These are phyloP conservation scores for Amphipyra tragopoginis DNA, from an alignment of 2,888 invertebrate genomes.

Conservation along the genomic window DNA sequence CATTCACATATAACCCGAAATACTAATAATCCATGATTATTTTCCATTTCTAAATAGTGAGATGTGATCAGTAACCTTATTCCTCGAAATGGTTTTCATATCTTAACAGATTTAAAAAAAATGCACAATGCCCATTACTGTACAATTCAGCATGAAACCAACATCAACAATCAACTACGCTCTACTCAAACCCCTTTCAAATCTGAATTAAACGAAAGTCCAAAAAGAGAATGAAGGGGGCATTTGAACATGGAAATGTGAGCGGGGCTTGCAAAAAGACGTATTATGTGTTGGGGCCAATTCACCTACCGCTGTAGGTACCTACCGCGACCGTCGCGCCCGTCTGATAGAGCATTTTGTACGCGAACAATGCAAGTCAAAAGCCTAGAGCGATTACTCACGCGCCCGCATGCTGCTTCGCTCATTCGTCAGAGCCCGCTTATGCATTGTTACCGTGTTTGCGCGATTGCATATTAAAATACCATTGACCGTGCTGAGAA, in stretches of 20 bases:
- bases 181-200: conserved; percentile 10
- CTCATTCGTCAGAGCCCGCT: too few relatives aligned
- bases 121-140: too few relatives aligned
- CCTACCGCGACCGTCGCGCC: conserved; percentile 47
- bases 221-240: conserved; percentile 37
- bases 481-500: too few relatives aligned
- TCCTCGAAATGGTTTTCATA: too few relatives aligned
- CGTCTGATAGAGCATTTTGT: conserved; percentile 59
- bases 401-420: too few relatives aligned
- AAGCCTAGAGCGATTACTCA: conserved; percentile 3
- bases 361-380: conserved; percentile 34
- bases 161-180: conserved; percentile 15
- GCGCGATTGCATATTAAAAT: too few relatives aligned
- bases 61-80: too few relatives aligned
- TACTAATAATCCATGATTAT: too few relatives aligned
- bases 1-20: too few relatives aligned
- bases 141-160: conserved; percentile 13
- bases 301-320: conserved; percentile 57
- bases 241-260: conserved; percentile 55
- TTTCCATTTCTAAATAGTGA: too few relatives aligned
- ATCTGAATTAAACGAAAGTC: conserved; percentile 41
- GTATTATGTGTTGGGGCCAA: conserved; percentile 65
- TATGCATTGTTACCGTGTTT: too few relatives aligned
- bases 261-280: conserved; percentile 57
- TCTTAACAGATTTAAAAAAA: too few relatives aligned